A percentile compares a stretch with the other conserved stretches of the same genome.
These are phyloP conservation scores for Trichopoda pennipes DNA, from an alignment of 2,888 invertebrate species.

Conservation along the genomic window DNA sequence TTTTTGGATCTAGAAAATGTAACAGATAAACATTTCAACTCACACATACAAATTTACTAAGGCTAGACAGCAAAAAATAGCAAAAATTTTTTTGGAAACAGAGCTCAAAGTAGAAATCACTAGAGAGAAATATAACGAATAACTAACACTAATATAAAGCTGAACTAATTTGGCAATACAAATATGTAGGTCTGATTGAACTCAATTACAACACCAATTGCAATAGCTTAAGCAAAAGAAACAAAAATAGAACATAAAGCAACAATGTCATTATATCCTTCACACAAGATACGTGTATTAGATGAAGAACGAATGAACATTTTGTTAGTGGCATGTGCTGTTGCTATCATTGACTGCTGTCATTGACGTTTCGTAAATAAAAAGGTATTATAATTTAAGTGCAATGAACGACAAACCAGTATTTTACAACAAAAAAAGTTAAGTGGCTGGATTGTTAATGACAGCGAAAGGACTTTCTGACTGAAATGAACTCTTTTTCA, in stretches of 20 bases:
- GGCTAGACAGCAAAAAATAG: constrained; percentile 8
- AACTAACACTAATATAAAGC: constrained; percentile 50
- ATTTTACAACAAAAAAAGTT: not conserved
- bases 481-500: too few relatives aligned
- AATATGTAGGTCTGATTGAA: constrained; percentile 62
- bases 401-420: constrained; percentile 54
- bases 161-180: constrained; percentile 66
- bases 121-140: constrained; percentile 49
- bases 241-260: too few relatives aligned
- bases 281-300: constrained; percentile 6
- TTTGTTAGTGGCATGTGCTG: constrained; percentile 35
- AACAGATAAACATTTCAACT: not conserved
- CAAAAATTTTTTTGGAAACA: constrained; percentile 17
- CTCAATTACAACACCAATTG: constrained; percentile 39
- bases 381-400: constrained; percentile 62
- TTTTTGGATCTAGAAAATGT: not conserved
- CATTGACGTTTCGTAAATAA: constrained; percentile 39
- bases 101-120: constrained; percentile 41
- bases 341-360: constrained; percentile 1
- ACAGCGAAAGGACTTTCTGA: not conserved
- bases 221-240: not conserved
- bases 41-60: constrained; percentile 7
- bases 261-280: constrained; percentile 1
- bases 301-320: constrained; percentile 26
- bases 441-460: constrained; percentile 22